These are phyloP conservation scores for Parapsyche elsis DNA, from an alignment of 1,140 invertebrate species.

Conservation along the genomic window DNA sequence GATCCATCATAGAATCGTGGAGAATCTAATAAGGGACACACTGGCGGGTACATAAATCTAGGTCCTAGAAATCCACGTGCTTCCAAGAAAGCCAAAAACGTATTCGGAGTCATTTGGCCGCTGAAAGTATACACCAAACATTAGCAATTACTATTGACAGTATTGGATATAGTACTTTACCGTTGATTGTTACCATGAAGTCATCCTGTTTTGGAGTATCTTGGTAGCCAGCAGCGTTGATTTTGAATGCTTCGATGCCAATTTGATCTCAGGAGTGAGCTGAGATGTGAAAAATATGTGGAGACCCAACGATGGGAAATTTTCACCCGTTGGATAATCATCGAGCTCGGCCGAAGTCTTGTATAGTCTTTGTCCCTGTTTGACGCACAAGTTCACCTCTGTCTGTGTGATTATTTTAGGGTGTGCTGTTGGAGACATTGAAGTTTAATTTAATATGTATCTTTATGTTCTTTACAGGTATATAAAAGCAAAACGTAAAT, in stretches of 20 bases:
- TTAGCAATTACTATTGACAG: not conserved
- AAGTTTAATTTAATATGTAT: not conserved
- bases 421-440: not conserved
- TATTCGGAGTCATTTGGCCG: conserved; percentile 48
- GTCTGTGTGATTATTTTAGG: conserved; percentile 26
- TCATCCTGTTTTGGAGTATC: conserved; percentile 52
- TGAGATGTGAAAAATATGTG: conserved; percentile 40
- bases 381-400: conserved; percentile 42
- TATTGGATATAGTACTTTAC: not conserved
- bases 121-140: conserved; percentile 30
- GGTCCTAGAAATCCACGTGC: conserved; percentile 3
- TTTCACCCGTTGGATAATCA: not conserved
- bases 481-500: too few species aligned
- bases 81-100: conserved; percentile 47
- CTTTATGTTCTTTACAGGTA: not conserved
- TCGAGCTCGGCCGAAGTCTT: conserved; percentile 25
- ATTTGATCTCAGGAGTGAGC: not conserved
- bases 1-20: conserved; percentile 29
- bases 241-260: conserved; percentile 31
- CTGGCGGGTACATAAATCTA: not conserved
- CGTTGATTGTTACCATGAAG: conserved; percentile 27
- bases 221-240: conserved; percentile 44
- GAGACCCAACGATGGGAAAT: conserved; percentile 42
- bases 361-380: conserved; percentile 38
- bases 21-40: not conserved